These are phyloP conservation scores for Rissa tridactyla DNA, from an alignment of 2,113 vertebrate species.

Conservation along the genomic window DNA sequence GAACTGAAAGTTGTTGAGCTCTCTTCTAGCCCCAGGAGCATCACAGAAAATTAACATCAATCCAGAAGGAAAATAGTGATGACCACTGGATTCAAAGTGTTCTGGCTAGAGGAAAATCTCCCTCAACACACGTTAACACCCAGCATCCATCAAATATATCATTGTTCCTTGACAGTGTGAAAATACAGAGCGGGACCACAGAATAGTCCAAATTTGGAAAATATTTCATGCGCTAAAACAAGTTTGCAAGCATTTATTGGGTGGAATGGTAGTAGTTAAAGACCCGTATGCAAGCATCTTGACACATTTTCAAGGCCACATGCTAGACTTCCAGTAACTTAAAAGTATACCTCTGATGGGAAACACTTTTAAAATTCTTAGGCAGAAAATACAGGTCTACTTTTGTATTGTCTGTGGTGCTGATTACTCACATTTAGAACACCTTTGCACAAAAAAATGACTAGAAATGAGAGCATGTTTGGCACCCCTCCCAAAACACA, in stretches of 20 bases:
- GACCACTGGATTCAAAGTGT: not conserved
- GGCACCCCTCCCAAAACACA: not conserved
- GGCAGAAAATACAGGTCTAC: not conserved
- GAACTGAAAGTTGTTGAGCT: not conserved
- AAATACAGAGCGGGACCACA: not conserved
- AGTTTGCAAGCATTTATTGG: not conserved
- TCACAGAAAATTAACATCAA: conserved; percentile 58
- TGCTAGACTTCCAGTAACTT: not conserved
- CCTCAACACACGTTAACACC: conserved; percentile 2
- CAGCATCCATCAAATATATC: not conserved
- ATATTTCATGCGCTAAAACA: not conserved
- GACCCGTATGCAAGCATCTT: not conserved
- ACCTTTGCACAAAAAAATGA: not conserved
- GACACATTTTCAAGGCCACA: not conserved
- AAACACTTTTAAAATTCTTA: not conserved
- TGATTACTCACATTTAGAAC: not conserved
- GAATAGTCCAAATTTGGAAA: not conserved
- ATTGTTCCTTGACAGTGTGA: not conserved
- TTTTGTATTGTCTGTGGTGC: not conserved
- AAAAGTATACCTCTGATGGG: not conserved
- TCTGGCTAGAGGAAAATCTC: conserved; percentile 1
- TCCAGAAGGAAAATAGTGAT: conserved; percentile 7
- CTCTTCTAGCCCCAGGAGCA: conserved; percentile 5
- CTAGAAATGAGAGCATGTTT: not conserved
- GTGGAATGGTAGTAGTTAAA: not conserved